These are phyloP conservation scores for Dreissena rostriformis DNA, from an alignment of 1,140 invertebrate genomes.

Conservation along the genomic window DNA sequence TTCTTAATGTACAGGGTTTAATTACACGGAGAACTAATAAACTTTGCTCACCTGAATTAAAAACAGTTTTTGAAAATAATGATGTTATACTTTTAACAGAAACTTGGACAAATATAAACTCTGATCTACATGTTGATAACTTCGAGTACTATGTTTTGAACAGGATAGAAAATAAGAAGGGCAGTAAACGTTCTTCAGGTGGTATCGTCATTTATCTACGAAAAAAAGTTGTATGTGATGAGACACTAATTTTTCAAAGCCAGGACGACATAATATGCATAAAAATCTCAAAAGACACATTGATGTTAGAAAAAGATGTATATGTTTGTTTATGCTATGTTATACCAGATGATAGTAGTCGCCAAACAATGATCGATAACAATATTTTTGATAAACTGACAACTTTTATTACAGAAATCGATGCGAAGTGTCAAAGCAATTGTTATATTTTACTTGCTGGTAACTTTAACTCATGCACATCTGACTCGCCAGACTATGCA, in stretches of 20 bases:
- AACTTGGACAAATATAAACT: slow-evolving; percentile 19
- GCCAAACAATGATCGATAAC: slow-evolving; percentile 1
- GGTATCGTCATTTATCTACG: slow-evolving; percentile 14
- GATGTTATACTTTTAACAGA: not conserved
- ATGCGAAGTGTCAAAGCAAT: not conserved
- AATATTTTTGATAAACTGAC: slow-evolving; percentile 11
- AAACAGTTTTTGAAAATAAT: no score
- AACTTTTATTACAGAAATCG: not conserved
- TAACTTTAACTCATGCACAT: slow-evolving; percentile 10
- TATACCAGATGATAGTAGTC: slow-evolving; percentile 2
- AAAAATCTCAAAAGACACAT: no score
- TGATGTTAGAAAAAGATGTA: no score
- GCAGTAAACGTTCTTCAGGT: slow-evolving; percentile 18
- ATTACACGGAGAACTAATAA: slow-evolving; percentile 1
- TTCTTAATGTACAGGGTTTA: slow-evolving; percentile 7
- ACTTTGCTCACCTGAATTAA: no score
- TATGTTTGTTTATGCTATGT: slow-evolving; percentile 9
- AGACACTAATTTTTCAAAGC: slow-evolving; percentile 12
- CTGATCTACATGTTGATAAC: not conserved
- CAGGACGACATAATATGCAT: slow-evolving; percentile 9
- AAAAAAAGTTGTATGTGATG: not conserved
- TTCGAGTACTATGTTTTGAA: slow-evolving; percentile 22
- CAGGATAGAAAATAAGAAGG: slow-evolving; percentile 12
- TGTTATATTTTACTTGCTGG: not conserved
- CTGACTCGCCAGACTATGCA: slow-evolving; percentile 9